These are phyloP conservation scores for Chirona hameri DNA, from an alignment of 2,888 invertebrate genomes.

Conservation along the genomic window DNA sequence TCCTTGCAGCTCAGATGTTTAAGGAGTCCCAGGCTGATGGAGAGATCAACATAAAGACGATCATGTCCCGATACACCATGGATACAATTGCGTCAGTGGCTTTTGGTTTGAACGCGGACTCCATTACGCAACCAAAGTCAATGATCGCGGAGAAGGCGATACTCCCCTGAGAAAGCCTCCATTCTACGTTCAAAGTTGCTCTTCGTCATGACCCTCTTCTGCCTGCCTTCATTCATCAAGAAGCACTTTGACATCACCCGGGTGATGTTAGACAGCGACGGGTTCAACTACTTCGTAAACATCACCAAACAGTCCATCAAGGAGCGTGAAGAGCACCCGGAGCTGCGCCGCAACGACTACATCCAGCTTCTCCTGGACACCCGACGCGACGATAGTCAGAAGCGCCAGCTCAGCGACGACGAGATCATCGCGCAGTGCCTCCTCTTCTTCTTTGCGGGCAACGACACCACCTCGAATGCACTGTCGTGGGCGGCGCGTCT, in stretches of 20 bases:
- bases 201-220: not conserved
- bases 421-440: conserved; percentile 27
- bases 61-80: not conserved
- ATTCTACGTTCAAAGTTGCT: too few species aligned
- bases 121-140: not conserved
- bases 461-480: conserved; percentile 31
- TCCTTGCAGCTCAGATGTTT: not conserved
- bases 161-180: not conserved
- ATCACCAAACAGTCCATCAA: not conserved
- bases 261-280: not conserved
- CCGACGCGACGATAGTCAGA: not conserved
- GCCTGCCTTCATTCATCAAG: not conserved
- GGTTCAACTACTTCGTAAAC: not conserved
- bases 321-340: not conserved
- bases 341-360: not conserved
- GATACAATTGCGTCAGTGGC: not conserved
- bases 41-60: not conserved
- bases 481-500: not conserved
- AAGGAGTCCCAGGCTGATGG: not conserved
- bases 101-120: not conserved
- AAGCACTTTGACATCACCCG: not conserved
- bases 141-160: not conserved
- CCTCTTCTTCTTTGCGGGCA: conserved; percentile 31
- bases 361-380: not conserved
- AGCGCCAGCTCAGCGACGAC: not conserved